Evolutionary conservation across 2,113 vertebrate species (phyloP).

Genomic region (Brevimyrus niger): DNA sequence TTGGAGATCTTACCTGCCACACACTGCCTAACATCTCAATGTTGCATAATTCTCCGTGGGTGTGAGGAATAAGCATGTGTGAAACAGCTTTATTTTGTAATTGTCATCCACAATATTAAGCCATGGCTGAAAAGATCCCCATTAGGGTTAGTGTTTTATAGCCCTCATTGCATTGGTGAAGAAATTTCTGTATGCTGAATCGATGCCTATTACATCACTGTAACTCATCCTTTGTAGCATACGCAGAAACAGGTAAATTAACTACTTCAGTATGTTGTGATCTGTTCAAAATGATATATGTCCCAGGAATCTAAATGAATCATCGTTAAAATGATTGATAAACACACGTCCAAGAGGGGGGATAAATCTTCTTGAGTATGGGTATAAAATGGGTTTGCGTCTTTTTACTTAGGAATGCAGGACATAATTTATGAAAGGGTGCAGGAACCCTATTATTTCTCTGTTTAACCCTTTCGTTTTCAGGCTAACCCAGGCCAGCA

Average conservation of each 20-base stretch:
- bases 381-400: not conserved
- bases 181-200: not conserved
- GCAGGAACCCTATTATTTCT: not conserved
- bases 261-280: not conserved
- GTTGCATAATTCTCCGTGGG: not conserved
- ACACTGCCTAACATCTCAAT: too few relatives aligned
- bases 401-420: not conserved
- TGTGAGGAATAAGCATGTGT: not conserved
- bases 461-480: not conserved
- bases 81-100: not conserved
- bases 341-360: not conserved
- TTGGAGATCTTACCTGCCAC: not conserved
- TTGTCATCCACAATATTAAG: not conserved
- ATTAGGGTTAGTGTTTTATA: not conserved
- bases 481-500: slow-evolving; percentile 1
- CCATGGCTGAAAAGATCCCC: not conserved
- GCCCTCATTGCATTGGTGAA: not conserved
- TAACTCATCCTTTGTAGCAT: not conserved
- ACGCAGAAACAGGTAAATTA: not conserved
- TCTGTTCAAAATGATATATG: not conserved
- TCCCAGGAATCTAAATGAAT: not conserved
- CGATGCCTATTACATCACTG: not conserved
- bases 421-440: not conserved
- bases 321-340: not conserved
- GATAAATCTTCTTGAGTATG: not conserved